phyloP scores from a whole-genome alignment of 1,140 invertebrate genomes.

The Hylyphantes graminicola region DNA sequence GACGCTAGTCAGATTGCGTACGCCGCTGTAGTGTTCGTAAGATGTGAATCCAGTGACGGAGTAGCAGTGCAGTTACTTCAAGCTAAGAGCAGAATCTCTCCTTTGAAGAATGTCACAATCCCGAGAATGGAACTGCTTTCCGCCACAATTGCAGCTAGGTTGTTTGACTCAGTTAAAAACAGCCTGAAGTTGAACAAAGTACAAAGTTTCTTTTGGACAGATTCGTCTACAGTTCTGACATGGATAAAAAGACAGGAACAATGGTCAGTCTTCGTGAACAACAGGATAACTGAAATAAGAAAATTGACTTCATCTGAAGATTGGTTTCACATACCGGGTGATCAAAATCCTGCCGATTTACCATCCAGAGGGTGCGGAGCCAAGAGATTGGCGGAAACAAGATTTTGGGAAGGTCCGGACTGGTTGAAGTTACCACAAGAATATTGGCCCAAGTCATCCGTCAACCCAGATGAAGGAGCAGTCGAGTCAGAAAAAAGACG shows the following conservation, averaged over 20 bases:
- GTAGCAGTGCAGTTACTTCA: slow-evolving; percentile 26
- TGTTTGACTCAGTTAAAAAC: slow-evolving; percentile 12
- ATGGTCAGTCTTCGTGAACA: slow-evolving; percentile 5
- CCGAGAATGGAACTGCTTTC: neutral
- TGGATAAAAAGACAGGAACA: slow-evolving; percentile 17
- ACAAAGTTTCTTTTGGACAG: slow-evolving; percentile 30
- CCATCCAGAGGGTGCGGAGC: slow-evolving; percentile 10
- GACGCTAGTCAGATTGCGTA: slow-evolving; percentile 37
- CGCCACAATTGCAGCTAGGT: neutral
- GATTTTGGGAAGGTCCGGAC: slow-evolving; percentile 3
- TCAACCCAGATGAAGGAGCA: slow-evolving; percentile 14
- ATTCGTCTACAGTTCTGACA: slow-evolving; percentile 28
- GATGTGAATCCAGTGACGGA: slow-evolving; percentile 7
- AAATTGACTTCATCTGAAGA: neutral
- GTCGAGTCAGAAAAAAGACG: slow-evolving; percentile 10
- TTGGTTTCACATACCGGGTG: slow-evolving; percentile 24
- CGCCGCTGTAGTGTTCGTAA: slow-evolving; percentile 12
- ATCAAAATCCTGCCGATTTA: slow-evolving; percentile 24
- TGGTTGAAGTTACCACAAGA: slow-evolving; percentile 15
- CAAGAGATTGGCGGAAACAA: neutral
- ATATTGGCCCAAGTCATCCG: slow-evolving; percentile 8
- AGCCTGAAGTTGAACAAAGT: neutral
- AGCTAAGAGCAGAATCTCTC: slow-evolving; percentile 14
- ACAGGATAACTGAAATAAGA: slow-evolving; percentile 33
- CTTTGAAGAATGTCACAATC: neutral